These are phyloP conservation scores for Rhinoderma darwinii DNA, from an alignment of 2,113 vertebrate genomes.

Conservation along the genomic window DNA sequence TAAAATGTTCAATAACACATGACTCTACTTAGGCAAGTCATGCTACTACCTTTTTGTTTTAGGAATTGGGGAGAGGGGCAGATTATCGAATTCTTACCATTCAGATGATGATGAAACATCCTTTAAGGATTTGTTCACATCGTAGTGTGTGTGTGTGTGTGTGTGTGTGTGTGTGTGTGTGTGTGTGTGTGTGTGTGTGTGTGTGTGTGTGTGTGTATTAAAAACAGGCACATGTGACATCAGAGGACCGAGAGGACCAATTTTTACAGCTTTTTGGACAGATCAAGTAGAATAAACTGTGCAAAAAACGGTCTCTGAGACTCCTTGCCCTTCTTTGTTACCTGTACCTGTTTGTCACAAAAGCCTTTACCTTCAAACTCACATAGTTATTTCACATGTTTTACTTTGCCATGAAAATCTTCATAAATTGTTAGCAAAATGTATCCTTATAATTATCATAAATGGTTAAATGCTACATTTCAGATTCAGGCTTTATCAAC, in stretches of 20 bases:
- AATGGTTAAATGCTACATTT: neutral
- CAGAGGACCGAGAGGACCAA: neutral
- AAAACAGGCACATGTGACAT: too few relatives aligned
- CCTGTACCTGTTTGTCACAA: neutral
- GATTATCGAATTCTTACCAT: too few relatives aligned
- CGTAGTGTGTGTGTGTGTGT: too few relatives aligned
- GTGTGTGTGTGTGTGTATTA: too few relatives aligned
- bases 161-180: too few relatives aligned
- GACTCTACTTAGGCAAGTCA: too few relatives aligned
- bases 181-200: too few relatives aligned
- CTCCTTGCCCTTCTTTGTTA: neutral
- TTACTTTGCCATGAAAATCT: neutral
- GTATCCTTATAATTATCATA: neutral
- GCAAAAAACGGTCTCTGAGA: neutral
- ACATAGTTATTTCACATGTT: neutral
- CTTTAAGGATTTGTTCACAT: too few relatives aligned
- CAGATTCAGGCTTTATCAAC: neutral
- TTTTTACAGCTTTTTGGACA: neutral
- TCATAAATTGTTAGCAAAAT: neutral
- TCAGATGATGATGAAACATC: too few relatives aligned
- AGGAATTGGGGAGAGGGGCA: too few relatives aligned
- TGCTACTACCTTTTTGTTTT: too few relatives aligned
- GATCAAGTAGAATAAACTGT: neutral
- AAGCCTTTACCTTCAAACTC: constrained; percentile 4
- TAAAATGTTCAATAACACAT: too few relatives aligned